phyloP scores from a whole-genome alignment of 2,113 vertebrate genomes.

The Oreochromis aureus region DNA sequence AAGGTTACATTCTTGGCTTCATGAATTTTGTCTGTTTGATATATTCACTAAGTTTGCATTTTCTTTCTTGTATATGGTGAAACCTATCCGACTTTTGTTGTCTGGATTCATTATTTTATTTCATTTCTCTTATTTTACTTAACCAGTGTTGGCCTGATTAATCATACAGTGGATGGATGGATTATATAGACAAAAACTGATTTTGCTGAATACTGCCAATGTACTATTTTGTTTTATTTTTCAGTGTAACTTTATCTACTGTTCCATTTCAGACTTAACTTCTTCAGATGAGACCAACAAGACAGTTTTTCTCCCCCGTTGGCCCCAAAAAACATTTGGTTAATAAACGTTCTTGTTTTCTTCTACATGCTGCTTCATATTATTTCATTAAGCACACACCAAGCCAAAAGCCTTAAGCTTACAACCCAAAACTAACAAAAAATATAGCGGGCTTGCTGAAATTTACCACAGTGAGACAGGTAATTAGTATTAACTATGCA shows the following conservation, averaged over 20 bases:
- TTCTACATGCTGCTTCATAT: not conserved
- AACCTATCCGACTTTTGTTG: not conserved
- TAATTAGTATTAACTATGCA: constrained; percentile 50
- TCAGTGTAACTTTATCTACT: not conserved
- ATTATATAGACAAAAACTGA: not conserved
- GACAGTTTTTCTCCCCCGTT: not conserved
- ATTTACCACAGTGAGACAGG: constrained; percentile 10
- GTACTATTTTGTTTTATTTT: not conserved
- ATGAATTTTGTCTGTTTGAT: not conserved
- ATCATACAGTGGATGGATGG: not conserved
- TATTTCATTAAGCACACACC: constrained; percentile 35
- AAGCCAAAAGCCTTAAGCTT: not conserved
- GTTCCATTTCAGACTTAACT: not conserved
- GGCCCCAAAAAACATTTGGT: not conserved
- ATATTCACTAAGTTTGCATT: not conserved
- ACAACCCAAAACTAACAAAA: not conserved
- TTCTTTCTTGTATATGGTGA: not conserved
- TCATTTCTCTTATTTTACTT: not conserved
- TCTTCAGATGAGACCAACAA: not conserved
- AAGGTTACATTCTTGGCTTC: not conserved
- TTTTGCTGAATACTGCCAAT: not conserved
- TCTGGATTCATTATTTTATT: not conserved
- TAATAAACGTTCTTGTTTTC: not conserved
- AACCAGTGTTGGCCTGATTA: not conserved
- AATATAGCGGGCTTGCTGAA: constrained; percentile 4